Base-by-base conservation (phyloP, 2,113 vertebrate species). In the Chlorodrepanis virens region DNA sequence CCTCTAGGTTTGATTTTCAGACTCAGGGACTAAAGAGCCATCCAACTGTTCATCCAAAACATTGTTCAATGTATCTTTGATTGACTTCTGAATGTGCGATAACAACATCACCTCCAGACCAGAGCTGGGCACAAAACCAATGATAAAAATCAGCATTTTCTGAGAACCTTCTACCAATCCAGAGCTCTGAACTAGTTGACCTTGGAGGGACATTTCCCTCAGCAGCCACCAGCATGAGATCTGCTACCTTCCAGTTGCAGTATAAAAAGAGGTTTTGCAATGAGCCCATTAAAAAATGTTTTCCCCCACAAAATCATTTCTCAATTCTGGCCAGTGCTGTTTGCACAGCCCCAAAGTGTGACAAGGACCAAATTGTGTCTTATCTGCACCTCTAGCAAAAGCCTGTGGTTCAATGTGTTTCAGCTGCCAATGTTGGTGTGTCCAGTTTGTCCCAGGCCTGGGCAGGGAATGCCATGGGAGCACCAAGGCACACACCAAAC, bases 401-500 rank as follows among this genome's bases (percentile, higher is more conserved):
- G 0, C 37, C 68, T 31, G 54, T 1, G 2, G 1, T 21, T 80
- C 45, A 9, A 0, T 7, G 0, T 6, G 0, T 56, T 84, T 65
- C 57, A 60, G 56, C 22, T 9, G 31, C 21, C 52, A 45, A 0
- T 1, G 2, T 7, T 5, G 2, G 28, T 52, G 50, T 22, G 29
- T 60, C 29, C 40, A 11, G 27, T 33, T 61, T 59, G 56, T 18
- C 33, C 59, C 27, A 35, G 35, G 7, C 16, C 16, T 56, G 3
- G 2, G 40, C 54, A 80, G 63, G 11, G 45, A 71, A 19, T 31
- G 44, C 28, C 29, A 3, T 0, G 2, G 52, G 69, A 63, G 6
- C 4, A 24, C 28, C 37, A 49, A 82, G 14, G 14, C 80, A 35
- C 2, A 6, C 27, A 29, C 39, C 74, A 68, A 81, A 35, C 60